Conservation (phyloP, 2,888 invertebrate genomes). For the Sabatieria punctata region DNA sequence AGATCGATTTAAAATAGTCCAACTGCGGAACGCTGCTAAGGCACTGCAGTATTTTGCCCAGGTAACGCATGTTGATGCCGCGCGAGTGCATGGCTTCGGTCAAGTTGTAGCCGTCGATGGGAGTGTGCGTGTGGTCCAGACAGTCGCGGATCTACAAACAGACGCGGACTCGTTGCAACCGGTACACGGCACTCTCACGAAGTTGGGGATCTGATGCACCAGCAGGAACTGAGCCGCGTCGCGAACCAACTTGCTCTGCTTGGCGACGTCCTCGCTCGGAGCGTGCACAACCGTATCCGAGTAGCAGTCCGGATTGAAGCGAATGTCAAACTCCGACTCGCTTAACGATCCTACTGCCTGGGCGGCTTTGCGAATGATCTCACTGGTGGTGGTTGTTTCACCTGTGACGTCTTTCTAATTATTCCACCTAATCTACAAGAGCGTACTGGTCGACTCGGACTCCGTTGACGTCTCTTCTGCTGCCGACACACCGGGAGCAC, state of each 20-base stretch:
- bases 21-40: slow-evolving; percentile 59
- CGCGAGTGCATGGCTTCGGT: slow-evolving; percentile 77
- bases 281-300: slow-evolving; percentile 77
- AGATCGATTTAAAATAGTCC: slow-evolving; percentile 60
- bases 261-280: slow-evolving; percentile 42
- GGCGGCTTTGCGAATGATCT: slow-evolving; percentile 53
- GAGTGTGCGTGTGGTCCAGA: slow-evolving; percentile 72
- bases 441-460: background rate
- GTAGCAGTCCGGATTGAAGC: slow-evolving; percentile 96
- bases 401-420: background rate
- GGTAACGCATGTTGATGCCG: slow-evolving; percentile 89
- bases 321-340: slow-evolving; percentile 85
- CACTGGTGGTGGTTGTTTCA: background rate
- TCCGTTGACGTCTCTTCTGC: slow-evolving; percentile 8
- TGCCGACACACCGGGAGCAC: background rate
- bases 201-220: slow-evolving; percentile 78
- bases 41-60: slow-evolving; percentile 72
- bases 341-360: slow-evolving; percentile 78
- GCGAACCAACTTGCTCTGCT: slow-evolving; percentile 72
- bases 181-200: slow-evolving; percentile 45
- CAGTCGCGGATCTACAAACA: slow-evolving; percentile 59
- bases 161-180: background rate
- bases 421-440: no score
- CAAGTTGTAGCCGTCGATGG: slow-evolving; percentile 81
- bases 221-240: slow-evolving; percentile 89